Base-by-base conservation (phyloP, 53 echinoderm and acorn worm genomes). In the Paelopatides confundens region DNA sequence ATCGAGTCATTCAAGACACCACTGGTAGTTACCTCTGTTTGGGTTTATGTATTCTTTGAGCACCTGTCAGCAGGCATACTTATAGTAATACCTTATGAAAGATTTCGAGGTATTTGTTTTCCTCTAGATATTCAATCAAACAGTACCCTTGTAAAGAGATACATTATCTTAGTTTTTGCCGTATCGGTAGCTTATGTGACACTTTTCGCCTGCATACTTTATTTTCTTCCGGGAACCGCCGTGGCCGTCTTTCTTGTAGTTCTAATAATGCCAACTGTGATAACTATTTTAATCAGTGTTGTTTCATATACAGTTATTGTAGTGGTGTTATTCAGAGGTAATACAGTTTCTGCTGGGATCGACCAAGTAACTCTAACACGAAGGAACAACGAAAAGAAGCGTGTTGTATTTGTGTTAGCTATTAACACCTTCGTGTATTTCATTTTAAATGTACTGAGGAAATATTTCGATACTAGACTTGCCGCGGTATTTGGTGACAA, bases 381-480 rank as follows among this genome's bases (percentile, higher is more conserved):
- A 52, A 31, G 52, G 31, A 31, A 48, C 17, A 53, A 30, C 6
- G 28, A 2, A 24, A 51, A 30, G 5, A 52, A 9, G 33, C 79
- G 4, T 29, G 49, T 51, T 51, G 54, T 53, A 5, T 2, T 79
- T 3, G 53, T 79, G 11, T 48, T 79, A 33, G 49, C 51, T 27
- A 30, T 79, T 14, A 79, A 50, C 29, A 79, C 79, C 18, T 11
- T 53, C 17, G 79, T 79, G 13, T 79, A 50, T 33, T 79, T 79
- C 17, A 28, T 79, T 15, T n/a, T 79, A 2, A 79, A 79, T 30
- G 51, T 33, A 31, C 33, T 79, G 15, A 79, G 79, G 35, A 79
- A 79, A 17, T 27, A 15, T 1, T 79, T 79, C 18, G 54, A 53
- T 34, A 79, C 50, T 13, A 14, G 30, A 34, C 79, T 79, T 79